A percentile compares a stretch with the other conserved stretches of the same genome.
These are phyloP conservation scores for Hylia prasina DNA, from an alignment of 2,113 vertebrate genomes.

Conservation along the genomic window DNA sequence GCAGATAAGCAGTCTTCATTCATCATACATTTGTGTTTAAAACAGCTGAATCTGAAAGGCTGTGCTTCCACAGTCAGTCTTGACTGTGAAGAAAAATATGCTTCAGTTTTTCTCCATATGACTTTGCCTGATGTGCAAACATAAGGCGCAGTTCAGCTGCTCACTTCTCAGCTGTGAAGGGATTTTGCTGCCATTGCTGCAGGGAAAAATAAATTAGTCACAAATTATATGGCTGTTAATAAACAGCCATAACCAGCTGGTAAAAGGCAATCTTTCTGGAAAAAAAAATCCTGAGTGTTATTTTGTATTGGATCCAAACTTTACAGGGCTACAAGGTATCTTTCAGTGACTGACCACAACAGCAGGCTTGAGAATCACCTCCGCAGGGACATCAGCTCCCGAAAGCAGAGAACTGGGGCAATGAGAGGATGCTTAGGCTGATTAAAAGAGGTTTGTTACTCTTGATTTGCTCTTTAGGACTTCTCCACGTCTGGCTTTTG, in stretches of 20 bases:
- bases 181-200: neutral
- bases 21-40: neutral
- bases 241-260: slow-evolving; percentile 32
- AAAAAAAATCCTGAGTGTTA: neutral
- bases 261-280: neutral
- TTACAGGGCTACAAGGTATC: neutral
- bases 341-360: neutral
- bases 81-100: slow-evolving; percentile 23
- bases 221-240: slow-evolving; percentile 54
- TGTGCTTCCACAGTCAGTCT: neutral
- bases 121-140: slow-evolving; percentile 47
- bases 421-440: neutral
- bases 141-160: slow-evolving; percentile 42
- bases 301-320: neutral
- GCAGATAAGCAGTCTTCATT: neutral
- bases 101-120: slow-evolving; percentile 1
- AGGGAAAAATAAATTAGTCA: slow-evolving; percentile 36
- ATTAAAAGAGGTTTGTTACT: neutral
- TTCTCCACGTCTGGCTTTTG: neutral
- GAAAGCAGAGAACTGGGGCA: neutral
- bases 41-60: neutral
- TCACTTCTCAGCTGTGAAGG: slow-evolving; percentile 11
- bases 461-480: neutral
- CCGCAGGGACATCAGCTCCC: neutral
- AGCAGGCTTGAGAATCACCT: neutral